Conservation (phyloP, 2,888 invertebrate species). For the Drosophila conformis region DNA sequence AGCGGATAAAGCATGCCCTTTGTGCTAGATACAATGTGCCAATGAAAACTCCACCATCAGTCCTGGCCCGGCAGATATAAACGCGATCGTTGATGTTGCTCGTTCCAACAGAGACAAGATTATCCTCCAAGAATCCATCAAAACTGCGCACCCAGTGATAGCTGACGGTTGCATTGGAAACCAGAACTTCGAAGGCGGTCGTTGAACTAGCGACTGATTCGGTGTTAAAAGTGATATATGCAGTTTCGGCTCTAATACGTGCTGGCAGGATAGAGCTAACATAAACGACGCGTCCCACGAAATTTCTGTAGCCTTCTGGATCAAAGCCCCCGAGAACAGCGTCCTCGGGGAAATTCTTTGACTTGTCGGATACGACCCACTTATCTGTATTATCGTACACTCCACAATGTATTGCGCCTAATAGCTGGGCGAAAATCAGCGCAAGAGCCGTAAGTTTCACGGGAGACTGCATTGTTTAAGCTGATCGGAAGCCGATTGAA, state of each 20-base stretch:
- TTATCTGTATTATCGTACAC: no score
- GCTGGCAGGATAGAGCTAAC: conserved; percentile 36
- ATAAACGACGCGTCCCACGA: neutral
- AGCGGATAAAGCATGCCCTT: conserved; percentile 25
- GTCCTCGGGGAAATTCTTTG: no score
- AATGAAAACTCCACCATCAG: conserved; percentile 29
- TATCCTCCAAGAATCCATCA: conserved; percentile 44
- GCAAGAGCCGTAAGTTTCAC: no score
- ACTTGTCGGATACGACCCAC: no score
- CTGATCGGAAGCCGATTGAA: conserved; percentile 5
- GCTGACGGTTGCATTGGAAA: conserved; percentile 22
- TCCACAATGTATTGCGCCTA: no score
- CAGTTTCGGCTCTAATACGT: conserved; percentile 47
- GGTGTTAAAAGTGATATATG: conserved; percentile 32
- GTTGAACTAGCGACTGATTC: neutral
- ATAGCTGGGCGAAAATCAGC: no score
- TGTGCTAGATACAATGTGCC: conserved; percentile 27
- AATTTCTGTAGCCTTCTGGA: no score
- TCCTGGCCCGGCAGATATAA: conserved; percentile 37
- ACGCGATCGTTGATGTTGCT: conserved; percentile 28
- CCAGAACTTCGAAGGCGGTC: neutral
- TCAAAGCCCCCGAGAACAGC: no score
- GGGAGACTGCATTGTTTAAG: conserved; percentile 7
- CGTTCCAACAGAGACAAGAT: conserved; percentile 51
- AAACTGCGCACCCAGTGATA: conserved; percentile 53